Percentiles rank a stretch among this genome's conserved stretches.
Evolutionary conservation across 2,888 invertebrate species (phyloP).

Genomic region (Psococerastis gibbosa): DNA sequence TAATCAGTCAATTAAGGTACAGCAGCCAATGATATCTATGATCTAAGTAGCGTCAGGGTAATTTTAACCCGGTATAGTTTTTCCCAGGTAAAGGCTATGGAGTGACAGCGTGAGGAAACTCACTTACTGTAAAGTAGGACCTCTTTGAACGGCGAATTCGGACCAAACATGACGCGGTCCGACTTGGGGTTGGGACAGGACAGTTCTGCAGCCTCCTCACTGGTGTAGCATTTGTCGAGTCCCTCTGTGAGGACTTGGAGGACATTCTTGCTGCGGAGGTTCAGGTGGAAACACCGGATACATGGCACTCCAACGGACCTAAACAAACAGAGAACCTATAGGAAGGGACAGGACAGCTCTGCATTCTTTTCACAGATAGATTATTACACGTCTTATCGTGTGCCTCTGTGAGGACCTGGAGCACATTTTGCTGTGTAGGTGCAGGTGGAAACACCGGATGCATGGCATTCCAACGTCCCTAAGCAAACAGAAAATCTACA

Average conservation of each 20-base stretch:
- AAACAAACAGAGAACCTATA: slow-evolving; percentile 19
- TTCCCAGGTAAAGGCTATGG: no score
- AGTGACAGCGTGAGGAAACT: no score
- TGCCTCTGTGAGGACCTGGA: slow-evolving; percentile 38
- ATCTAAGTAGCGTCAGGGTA: no score
- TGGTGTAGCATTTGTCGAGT: slow-evolving; percentile 39
- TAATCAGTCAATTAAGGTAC: no score
- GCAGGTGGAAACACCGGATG: slow-evolving; percentile 38
- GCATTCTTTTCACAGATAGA: no score
- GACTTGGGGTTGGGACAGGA: slow-evolving; percentile 35
- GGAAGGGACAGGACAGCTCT: no score
- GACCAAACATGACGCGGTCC: slow-evolving; percentile 21
- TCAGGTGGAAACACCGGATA: slow-evolving; percentile 38
- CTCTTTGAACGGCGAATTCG: slow-evolving; percentile 21
- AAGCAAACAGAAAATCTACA: no score
- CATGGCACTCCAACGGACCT: slow-evolving; percentile 36
- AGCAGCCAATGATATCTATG: no score
- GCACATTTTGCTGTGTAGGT: slow-evolving; percentile 35
- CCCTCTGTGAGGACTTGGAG: slow-evolving; percentile 39
- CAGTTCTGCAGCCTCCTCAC: slow-evolving; percentile 34
- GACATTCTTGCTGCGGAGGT: slow-evolving; percentile 37
- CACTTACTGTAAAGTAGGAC: slow-evolving; percentile 42
- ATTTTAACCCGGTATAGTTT: no score
- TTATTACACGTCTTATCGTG: no score
- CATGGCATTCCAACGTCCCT: no score